Base-by-base conservation (phyloP, 1,140 invertebrate genomes). In the Orius insidiosus region DNA sequence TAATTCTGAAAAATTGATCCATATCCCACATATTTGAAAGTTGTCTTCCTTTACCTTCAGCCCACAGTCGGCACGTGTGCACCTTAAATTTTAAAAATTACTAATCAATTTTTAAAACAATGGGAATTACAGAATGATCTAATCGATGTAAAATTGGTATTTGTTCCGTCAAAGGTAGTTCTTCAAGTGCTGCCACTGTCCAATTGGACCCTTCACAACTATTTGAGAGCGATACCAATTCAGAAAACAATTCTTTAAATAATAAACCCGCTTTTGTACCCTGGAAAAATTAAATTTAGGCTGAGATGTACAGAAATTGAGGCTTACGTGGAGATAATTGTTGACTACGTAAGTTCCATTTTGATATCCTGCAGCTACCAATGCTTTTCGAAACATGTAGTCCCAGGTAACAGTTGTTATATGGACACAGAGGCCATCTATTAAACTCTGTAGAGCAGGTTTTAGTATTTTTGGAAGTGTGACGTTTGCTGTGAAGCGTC, bases 91-190 rank as follows among this genome's bases (percentile, higher is more conserved):
- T 6, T 7, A 24, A 24, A 7, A 7, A 4, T 24, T 24, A 24
- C 3, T 24, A 24, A 24, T 24, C 24, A 24, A 24, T 4, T 3
- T 6, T 11, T 40, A 4, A 14, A 13, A 40, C 2, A 10, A 40
- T 15, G 9, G n/a, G 31, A 31, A 44, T 38, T 8, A 84, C 68
- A 0, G 80, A 79, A 34, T 58, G 56, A 36, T 59, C 55, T 5
- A 83, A 63, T 56, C 80, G 66, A 58, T 85, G 80, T 3, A 85
- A 63, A 33, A 83, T 71, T 3, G 80, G 75, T 57, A 85, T 84
- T 62, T 85, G 80, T 56, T 85, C 81, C 0, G 80, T 76, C 4
- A 84, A 64, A 0, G 80, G 79, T 38, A 83, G 54, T 52, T 83
- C 73, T 49, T 78, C 74, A 9, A 56, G 41, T 42, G 51, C 52